Conservation (phyloP, 2,113 vertebrate genomes). For the Hippocampus guttulatus region DNA sequence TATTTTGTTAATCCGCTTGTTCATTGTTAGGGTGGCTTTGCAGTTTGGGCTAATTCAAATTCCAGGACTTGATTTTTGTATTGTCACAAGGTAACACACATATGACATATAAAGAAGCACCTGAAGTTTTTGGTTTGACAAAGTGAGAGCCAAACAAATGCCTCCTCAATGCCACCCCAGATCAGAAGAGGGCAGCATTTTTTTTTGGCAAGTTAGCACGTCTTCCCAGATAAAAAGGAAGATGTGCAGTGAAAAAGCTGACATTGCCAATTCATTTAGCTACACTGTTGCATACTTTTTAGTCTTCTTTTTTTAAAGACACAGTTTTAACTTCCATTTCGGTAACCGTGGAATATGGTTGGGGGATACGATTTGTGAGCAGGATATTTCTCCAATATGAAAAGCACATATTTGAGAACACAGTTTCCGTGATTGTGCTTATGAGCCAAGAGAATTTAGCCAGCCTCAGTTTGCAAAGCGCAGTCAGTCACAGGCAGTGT, state of each 20-base stretch:
- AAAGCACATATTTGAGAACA: conserved; percentile 2
- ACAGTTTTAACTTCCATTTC: neutral
- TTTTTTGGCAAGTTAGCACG: neutral
- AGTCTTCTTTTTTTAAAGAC: neutral
- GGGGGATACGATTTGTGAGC: neutral
- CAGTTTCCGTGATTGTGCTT: neutral
- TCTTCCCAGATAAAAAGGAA: neutral
- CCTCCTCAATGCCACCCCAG: neutral
- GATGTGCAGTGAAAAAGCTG: no score
- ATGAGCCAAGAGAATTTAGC: conserved; percentile 9
- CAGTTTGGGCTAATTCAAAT: neutral
- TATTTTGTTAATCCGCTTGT: neutral
- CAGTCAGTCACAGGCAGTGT: neutral
- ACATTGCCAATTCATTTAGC: neutral
- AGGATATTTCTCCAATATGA: neutral
- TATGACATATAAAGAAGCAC: neutral
- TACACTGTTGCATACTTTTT: neutral
- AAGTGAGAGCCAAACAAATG: neutral
- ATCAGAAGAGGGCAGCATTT: no score
- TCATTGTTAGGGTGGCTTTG: neutral
- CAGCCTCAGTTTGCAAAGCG: neutral
- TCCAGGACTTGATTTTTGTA: neutral
- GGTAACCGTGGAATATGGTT: neutral
- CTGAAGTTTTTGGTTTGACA: neutral
- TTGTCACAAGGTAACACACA: neutral